Base-by-base conservation (phyloP, 2,888 invertebrate genomes). In the Plagodis dolabraria region DNA sequence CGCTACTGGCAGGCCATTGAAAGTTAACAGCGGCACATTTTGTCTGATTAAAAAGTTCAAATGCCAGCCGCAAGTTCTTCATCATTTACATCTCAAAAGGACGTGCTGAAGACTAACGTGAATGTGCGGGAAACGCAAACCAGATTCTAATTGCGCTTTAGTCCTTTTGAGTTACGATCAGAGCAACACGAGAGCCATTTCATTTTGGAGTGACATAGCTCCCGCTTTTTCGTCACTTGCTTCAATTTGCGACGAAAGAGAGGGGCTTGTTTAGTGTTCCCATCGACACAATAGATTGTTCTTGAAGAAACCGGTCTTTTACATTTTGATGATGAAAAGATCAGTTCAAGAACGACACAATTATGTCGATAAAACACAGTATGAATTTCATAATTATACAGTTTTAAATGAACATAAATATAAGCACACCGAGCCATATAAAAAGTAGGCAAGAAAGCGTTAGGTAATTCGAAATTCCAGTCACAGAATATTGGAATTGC, bases 341-440 rank as follows among this genome's bases (percentile, higher is more conserved):
- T 7, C 11, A n/a, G 8, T 33, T 7, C 10, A 40, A 38, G 33
- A 38, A 36, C 55, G 22, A 43, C 34, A 33, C 9, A 53, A 50
- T 44, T 12, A 8, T 9, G 8, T 2, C 12, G 33, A 42, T n/a
- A 5, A 42, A 42, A 10, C 7, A 47, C 43, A 58, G 40, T n/a
- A n/a, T 50, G 47, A 33, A 12, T 0, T 11, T 40, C 35, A 45
- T 49, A 57, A 58, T 57, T 58, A 57, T 62, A 60, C 53, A 67
- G 57, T 69, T 68, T 69, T 74, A 70, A 72, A 70, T 77, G 70
- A 82, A 86, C 83, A 60, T 52, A 86, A 80, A 86, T 80, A 77
- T 70, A 89, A 90, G 90, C 91, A 92, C 92, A 93, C 88, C 85
- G 87, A 93, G 89, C 87, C 89, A 89, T 88, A 84, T 40, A 82